Percentiles rank a stretch among this genome's conserved stretches.
Conservation (phyloP, 35 echinoderm and acorn worm genomes). For the Patiria miniata region DNA sequence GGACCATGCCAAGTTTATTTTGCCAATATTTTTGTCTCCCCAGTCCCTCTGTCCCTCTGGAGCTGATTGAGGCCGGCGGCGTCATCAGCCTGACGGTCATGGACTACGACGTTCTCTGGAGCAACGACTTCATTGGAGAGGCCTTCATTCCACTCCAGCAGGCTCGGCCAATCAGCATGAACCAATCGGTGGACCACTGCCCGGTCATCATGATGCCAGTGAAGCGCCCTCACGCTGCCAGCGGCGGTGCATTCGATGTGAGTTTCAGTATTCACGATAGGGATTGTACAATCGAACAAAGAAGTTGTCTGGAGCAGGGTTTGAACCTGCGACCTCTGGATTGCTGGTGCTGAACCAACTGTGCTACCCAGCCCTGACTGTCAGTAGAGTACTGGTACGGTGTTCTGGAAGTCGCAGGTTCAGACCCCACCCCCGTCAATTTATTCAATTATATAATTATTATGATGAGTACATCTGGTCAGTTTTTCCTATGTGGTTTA, state of each 20-base stretch:
- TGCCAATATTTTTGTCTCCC: neutral
- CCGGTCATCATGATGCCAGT: constrained; percentile 83
- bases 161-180: constrained; percentile 57
- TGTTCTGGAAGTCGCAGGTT: no score
- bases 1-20: no score
- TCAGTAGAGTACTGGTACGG: no score
- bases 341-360: neutral
- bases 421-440: no score
- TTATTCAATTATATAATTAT: no score
- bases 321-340: no score
- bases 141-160: constrained; percentile 69
- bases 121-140: constrained; percentile 89
- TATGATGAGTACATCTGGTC: no score
- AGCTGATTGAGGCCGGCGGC: constrained; percentile 51
- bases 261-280: neutral
- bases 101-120: constrained; percentile 78
- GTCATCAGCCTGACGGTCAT: constrained; percentile 75
- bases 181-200: constrained; percentile 74
- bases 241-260: constrained; percentile 46
- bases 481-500: no score
- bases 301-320: neutral
- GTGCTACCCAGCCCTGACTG: no score
- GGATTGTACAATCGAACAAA: neutral
- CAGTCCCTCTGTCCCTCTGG: constrained; percentile 69
- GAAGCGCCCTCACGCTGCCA: constrained; percentile 63